Evolutionary conservation across 2,797 vertebrate species (phyloP).

Genomic region (Discoglossus pictus): DNA sequence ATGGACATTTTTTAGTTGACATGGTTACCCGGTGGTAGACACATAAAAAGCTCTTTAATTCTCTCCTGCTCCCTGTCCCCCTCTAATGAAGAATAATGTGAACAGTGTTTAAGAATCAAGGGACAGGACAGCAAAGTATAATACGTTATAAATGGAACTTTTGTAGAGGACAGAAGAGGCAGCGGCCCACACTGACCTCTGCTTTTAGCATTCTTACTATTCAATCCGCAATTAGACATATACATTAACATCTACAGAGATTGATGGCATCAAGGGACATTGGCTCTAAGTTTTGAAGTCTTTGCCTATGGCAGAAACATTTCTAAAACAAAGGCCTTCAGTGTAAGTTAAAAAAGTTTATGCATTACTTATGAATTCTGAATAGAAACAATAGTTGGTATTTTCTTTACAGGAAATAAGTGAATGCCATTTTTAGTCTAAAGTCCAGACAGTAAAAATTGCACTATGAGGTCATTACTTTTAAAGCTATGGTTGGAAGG

Average conservation of each 20-base stretch:
- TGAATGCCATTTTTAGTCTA: background rate
- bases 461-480: background rate
- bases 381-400: conserved; percentile 1
- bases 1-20: conserved; percentile 33
- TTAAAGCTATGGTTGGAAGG: background rate
- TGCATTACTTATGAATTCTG: conserved; percentile 17
- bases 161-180: conserved; percentile 32
- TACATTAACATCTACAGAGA: conserved; percentile 35
- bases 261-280: conserved; percentile 33
- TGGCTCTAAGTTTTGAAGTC: conserved; percentile 21
- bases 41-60: conserved; percentile 4
- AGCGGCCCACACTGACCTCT: conserved; percentile 33
- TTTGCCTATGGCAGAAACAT: conserved; percentile 29
- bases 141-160: conserved; percentile 36
- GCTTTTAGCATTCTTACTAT: conserved; percentile 11
- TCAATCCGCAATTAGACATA: conserved; percentile 30
- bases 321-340: conserved; percentile 37
- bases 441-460: conserved; percentile 1
- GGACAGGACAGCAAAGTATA: conserved; percentile 19
- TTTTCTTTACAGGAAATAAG: background rate
- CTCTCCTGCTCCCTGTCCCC: conserved; percentile 1
- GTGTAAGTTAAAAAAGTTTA: conserved; percentile 23
- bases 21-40: conserved; percentile 19
- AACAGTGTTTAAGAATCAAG: conserved; percentile 35
- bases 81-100: conserved; percentile 41